Base-by-base conservation (phyloP, 2,888 invertebrate genomes). In the Amphipyra tragopoginis region DNA sequence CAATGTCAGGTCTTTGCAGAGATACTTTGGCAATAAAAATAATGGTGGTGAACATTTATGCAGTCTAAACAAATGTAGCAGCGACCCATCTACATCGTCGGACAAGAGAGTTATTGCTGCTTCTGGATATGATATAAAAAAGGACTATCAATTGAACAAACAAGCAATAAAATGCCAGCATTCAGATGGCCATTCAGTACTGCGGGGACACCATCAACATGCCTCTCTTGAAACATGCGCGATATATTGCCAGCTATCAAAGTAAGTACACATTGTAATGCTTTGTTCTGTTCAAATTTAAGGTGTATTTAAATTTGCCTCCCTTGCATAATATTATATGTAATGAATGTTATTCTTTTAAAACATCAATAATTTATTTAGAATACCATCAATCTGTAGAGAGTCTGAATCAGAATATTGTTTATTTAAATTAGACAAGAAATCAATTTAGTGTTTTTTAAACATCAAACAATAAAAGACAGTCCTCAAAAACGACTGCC, bases 181-280 rank as follows among this genome's bases (percentile, higher is more conserved):
- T 84, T 86, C 92, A 71, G 92, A 93, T 67, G 93, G 91, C 33
- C 93, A 94, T 68, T 90, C 92, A 61, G 92, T 94, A 44, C 86
- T 94, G 13, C 82, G 93, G 56, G 93, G 94, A 50, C 94, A 94
- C 73, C 93, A 93, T 63, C 91, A 92, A 72, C 94, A 94, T 79
- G 86, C 87, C 45, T 93, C 93, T 60, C 75, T 90, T 54, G 94
- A 94, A 81, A 92, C 93, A 47, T 94, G 94, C 85, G 93, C 93
- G 65, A 92, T 94, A 72, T 94, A 94, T 73, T 94, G 94, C 73
- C 94, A 94, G 75, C 79, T 94, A 65, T 93, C 93, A 54, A 94
- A 93, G 94, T 94, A 85, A 88, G 90, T 80, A 42, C 11, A 36
- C 10, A 4, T 9, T 36, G 4, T 10, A 36, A 36, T 36, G 3